Percentiles rank a stretch among this genome's conserved stretches.
These are phyloP conservation scores for Aix galericulata DNA, from an alignment of 2,113 vertebrate genomes.

Conservation along the genomic window DNA sequence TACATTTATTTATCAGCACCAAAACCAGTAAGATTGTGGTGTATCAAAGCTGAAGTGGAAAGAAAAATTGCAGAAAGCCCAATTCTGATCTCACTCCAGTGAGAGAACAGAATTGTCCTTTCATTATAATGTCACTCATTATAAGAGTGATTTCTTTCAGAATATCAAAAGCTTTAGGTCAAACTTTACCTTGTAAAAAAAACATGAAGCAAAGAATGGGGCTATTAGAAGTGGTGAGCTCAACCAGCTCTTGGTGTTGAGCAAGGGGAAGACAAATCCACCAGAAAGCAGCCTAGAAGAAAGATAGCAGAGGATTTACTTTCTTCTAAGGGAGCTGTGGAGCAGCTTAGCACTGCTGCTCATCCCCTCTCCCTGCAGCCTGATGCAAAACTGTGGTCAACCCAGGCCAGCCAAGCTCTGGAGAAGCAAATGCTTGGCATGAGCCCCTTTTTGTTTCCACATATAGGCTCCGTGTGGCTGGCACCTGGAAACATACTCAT, in stretches of 20 bases:
- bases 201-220: not conserved
- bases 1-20: constrained; percentile 32
- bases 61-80: not conserved
- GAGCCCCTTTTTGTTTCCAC: not conserved
- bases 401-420: not conserved
- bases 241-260: not conserved
- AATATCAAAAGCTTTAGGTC: not conserved
- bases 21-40: not conserved
- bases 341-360: not conserved
- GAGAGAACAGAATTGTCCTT: not conserved
- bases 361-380: not conserved
- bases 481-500: not conserved
- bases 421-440: not conserved
- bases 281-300: not conserved
- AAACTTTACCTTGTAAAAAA: constrained; percentile 18
- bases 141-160: not conserved
- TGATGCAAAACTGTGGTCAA: not conserved
- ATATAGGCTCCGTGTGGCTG: not conserved
- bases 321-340: not conserved
- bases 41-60: not conserved
- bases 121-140: not conserved
- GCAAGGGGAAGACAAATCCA: not conserved
- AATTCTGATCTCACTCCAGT: not conserved
- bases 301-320: not conserved
- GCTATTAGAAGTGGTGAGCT: not conserved